Evolutionary conservation across 2,888 invertebrate species (phyloP), one percentile per base, ranked within the genome.

Genomic region (Chloromyia formosa): DNA sequence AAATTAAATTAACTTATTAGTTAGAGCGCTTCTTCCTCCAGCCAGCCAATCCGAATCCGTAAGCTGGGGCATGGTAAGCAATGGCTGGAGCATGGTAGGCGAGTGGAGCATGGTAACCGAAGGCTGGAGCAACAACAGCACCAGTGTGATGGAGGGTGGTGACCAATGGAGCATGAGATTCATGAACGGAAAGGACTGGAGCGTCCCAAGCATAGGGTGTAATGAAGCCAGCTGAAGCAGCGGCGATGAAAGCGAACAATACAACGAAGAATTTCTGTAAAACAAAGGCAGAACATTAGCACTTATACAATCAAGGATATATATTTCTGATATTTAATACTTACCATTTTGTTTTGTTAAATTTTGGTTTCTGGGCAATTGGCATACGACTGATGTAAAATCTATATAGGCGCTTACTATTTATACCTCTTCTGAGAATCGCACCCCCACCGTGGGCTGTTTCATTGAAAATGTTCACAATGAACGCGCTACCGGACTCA

Each of bases 271-370:
- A 49, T 49, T 49, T 49, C 49, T 49, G 49, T 4, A 35, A 7
- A 35, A 35, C 7, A 35, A 35, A 35, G 7, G 7, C 27, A 35
- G 7, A 35, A 49, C 1, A n/a, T 49, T 49, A 49, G 16, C 12
- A n/a, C 49, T 3, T 3, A 49, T 12, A 12, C 49, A 9, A 3
- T n/a, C 12, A 49, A 49, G 49, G 49, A 49, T 49, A 49, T 49
- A 2, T n/a, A 42, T 12, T 49, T 35, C 27, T 4, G 3, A n/a
- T 5, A 5, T 49, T n/a, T 49, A 1, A 10, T 3, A n/a, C 49
- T 49, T 12, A 49, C 49, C 49, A 49, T 49, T 49, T 49, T 49
- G 49, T n/a, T 49, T 49, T 49, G 12, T 49, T 49, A n/a, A 49
- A 10, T 5, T 49, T 42, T 42, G n/a, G 42, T 35, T 35, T 49